Evolutionary conservation across 2,888 invertebrate species (phyloP), one percentile per base, ranked within the genome.

Genomic region (Himalopsyche kuldschensis): DNA sequence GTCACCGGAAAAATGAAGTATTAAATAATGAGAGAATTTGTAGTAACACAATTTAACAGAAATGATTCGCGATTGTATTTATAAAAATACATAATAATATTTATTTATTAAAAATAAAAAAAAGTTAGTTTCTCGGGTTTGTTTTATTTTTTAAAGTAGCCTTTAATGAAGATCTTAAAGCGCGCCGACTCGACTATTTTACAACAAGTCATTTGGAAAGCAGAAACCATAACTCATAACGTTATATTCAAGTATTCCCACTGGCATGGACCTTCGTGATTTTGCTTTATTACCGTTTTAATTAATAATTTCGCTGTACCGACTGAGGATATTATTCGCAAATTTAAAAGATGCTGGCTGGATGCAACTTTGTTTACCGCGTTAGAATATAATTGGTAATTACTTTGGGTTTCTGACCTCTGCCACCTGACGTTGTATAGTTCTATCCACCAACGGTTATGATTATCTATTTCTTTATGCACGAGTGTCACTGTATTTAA

Each of bases 401-500:
- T 82, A 82, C 78, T 75, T 69, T 69, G 30, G 82, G 69, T 78
- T 78, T 32, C 77, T 69, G 81, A 81, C 81, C 81, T 77, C 77
- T 69, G 82, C 46, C 82, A 82, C 69, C 69, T 41, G 63, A 63
- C 69, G 41, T 77, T 48, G 27, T 24, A 69, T 11, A 69, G 69
- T 15, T 69, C 69, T 1, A 69, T 30, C 27, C 30, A 69, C 11
- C 11, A 27, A 69, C 27, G 4, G 0, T 69, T 3, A 27, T 11
- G 20, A 30, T 41, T 15, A 41, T 15, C 2, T 41, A 41, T 41
- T 41, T 41, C 4, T 41, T 41, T 15, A 32, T 6, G 32, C 32
- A 4, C 4, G 32, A 5, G 4, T 32, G 32, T 32, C 1, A 32
- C 1, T 32, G 32, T 32, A 32, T 5, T 5, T 32, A 32, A 32